Percentiles rank a stretch among this genome's conserved stretches.
phyloP scores from a whole-genome alignment of 2,797 vertebrate genomes.

The Odontamblyopus rebecca region DNA sequence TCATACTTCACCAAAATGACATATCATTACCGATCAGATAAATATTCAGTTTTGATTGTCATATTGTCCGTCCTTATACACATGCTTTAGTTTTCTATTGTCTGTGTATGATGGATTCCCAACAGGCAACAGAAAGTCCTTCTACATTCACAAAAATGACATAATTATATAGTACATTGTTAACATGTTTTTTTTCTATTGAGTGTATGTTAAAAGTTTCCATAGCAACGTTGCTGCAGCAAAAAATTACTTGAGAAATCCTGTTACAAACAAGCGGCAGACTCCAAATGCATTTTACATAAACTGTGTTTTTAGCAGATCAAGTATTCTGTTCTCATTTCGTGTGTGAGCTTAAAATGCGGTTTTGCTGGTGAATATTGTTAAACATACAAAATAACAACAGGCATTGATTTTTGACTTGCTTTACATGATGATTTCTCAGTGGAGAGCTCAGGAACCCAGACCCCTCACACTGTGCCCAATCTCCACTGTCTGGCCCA shows the following conservation, averaged over 20 bases:
- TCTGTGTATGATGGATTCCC: not conserved
- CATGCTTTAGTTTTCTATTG: not conserved
- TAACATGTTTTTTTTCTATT: not conserved
- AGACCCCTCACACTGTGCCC: not conserved
- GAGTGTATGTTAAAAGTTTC: not conserved
- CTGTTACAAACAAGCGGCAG: not conserved
- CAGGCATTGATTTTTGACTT: not conserved
- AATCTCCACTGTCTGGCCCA: constrained; percentile 29
- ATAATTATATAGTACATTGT: not conserved
- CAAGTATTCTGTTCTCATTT: not conserved
- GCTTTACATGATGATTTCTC: constrained; percentile 13
- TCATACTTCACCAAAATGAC: too few relatives aligned
- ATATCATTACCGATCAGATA: too few relatives aligned
- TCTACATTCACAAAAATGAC: not conserved
- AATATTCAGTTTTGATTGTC: not conserved
- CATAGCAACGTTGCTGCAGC: constrained; percentile 4
- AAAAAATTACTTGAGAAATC: not conserved
- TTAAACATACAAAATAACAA: not conserved
- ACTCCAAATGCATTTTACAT: not conserved
- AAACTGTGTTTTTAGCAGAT: not conserved
- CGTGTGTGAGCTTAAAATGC: not conserved
- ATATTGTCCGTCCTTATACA: not conserved
- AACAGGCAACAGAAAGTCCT: not conserved
- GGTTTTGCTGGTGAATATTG: not conserved
- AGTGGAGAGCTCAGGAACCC: not conserved